phyloP scores from a whole-genome alignment of 2,113 vertebrate genomes.

The Talpa occidentalis region DNA sequence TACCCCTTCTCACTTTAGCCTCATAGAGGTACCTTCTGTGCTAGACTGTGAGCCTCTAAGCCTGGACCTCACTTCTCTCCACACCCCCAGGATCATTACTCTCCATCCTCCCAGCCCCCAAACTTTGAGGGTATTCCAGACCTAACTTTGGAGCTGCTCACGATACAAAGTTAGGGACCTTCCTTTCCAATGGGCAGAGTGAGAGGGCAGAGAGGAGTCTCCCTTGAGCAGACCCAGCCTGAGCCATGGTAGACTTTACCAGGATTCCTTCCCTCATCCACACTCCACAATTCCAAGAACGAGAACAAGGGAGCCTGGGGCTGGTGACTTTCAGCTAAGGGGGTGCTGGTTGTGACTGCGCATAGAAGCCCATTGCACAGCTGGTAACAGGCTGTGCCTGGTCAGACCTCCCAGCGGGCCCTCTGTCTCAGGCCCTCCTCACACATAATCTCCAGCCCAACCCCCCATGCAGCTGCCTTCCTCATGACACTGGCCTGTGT shows the following conservation, averaged over 20 bases:
- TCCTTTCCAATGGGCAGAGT: conserved; percentile 62
- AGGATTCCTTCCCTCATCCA: neutral
- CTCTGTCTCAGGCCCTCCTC: conserved; percentile 86
- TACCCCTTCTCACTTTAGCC: neutral
- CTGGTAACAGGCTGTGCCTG: conserved; percentile 85
- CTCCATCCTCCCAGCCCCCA: neutral
- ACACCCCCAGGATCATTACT: neutral
- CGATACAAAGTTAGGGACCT: neutral
- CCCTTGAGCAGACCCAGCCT: neutral
- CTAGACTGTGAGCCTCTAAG: neutral
- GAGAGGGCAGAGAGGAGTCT: neutral
- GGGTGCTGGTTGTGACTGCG: neutral
- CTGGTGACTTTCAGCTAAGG: neutral
- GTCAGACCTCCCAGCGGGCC: conserved; percentile 72
- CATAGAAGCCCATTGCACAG: conserved; percentile 56
- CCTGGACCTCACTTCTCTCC: neutral
- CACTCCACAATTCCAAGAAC: neutral
- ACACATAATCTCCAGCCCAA: conserved; percentile 68
- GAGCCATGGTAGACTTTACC: neutral
- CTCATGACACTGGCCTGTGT: conserved; percentile 75
- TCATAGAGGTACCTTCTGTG: neutral
- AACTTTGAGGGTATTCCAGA: neutral
- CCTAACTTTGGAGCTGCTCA: neutral
- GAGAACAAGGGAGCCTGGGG: neutral
- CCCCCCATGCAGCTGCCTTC: conserved; percentile 84